These are phyloP conservation scores for Nephila pilipes DNA, from an alignment of 1,140 invertebrate genomes.

Conservation along the genomic window DNA sequence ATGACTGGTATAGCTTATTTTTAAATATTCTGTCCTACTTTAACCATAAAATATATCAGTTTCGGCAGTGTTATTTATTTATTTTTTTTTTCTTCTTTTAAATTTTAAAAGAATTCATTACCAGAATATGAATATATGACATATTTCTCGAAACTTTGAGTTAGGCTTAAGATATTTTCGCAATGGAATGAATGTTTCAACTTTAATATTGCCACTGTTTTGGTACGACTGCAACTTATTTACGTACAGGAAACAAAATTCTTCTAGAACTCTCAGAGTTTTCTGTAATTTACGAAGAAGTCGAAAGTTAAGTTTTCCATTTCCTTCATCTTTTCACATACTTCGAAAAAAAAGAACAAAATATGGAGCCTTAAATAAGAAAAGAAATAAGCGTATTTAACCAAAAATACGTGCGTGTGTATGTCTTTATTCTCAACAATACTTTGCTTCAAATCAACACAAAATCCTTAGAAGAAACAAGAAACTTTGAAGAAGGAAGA, in stretches of 20 bases:
- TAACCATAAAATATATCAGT: too few relatives aligned
- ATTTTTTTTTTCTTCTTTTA: too few relatives aligned
- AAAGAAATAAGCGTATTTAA: conserved; percentile 14
- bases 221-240: background rate
- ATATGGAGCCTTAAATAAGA: background rate
- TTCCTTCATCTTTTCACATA: conserved; percentile 5
- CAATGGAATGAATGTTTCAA: too few relatives aligned
- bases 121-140: too few relatives aligned
- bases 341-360: background rate
- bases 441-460: conserved; percentile 1
- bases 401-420: background rate
- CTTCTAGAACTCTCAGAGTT: background rate
- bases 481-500: conserved; percentile 8
- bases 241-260: background rate
- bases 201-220: too few relatives aligned
- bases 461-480: conserved; percentile 35
- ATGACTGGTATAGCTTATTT: too few relatives aligned
- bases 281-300: background rate
- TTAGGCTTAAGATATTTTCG: too few relatives aligned
- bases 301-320: background rate
- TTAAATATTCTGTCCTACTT: too few relatives aligned
- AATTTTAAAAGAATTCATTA: too few relatives aligned
- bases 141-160: too few relatives aligned
- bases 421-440: conserved; percentile 6
- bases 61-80: too few relatives aligned